Evolutionary conservation across 2,888 invertebrate species (phyloP).

Genomic region (Sesamia inferens): DNA sequence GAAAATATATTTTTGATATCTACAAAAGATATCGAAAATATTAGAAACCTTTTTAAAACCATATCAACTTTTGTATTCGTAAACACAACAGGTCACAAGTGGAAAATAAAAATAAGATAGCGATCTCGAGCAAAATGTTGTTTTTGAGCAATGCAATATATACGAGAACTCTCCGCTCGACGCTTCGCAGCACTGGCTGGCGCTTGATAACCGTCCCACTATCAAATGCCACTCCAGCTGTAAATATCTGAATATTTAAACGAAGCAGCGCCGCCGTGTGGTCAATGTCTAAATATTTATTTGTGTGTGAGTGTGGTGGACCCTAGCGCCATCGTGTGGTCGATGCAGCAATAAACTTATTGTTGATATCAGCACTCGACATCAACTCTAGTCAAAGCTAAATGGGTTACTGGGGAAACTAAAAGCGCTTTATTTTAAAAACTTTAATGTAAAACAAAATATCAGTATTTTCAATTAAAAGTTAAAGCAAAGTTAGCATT

Average conservation of each 20-base stretch:
- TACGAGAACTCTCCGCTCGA: background rate
- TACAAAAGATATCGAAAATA: no score
- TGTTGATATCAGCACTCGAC: background rate
- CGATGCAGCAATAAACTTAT: background rate
- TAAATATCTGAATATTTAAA: background rate
- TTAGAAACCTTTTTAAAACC: no score
- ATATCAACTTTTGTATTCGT: background rate
- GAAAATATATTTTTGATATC: no score
- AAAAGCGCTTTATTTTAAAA: no score
- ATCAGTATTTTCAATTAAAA: no score
- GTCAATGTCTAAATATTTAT: background rate
- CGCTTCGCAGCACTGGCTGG: background rate
- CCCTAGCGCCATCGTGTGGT: background rate
- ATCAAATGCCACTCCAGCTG: background rate
- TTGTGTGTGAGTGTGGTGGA: background rate
- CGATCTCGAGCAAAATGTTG: background rate
- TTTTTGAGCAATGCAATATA: background rate
- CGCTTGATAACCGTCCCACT: background rate
- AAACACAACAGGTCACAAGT: background rate
- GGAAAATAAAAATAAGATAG: background rate
- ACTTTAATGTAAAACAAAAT: no score
- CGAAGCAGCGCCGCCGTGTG: background rate
- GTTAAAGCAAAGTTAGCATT: no score
- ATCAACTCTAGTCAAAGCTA: no score
- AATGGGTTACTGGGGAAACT: no score